Evolutionary conservation across 2,797 vertebrate genomes (phyloP).

Genomic region (Saxicola maurus): DNA sequence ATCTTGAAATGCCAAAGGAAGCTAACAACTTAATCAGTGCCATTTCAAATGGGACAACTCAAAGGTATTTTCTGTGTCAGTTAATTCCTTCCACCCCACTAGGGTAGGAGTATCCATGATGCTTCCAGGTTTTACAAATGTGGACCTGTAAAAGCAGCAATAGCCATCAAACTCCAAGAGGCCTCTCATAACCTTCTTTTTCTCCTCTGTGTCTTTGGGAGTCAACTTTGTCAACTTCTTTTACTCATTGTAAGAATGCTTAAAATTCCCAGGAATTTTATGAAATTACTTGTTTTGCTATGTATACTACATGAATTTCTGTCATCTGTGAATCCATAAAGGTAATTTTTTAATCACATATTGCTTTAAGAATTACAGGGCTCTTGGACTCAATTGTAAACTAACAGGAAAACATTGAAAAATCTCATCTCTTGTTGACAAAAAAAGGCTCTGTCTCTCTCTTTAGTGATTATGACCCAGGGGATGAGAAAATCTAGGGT

Average conservation of each 20-base stretch:
- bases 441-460: background rate
- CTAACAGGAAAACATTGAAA: background rate
- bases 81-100: background rate
- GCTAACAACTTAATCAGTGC: background rate
- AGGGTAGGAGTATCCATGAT: background rate
- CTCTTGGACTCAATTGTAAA: background rate
- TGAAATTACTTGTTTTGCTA: background rate
- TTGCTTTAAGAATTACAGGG: background rate
- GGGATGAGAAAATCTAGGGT: background rate
- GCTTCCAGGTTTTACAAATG: background rate
- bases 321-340: background rate
- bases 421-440: background rate
- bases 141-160: background rate
- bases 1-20: background rate
- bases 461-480: background rate
- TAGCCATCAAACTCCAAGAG: background rate
- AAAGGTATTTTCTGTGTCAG: background rate
- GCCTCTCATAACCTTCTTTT: background rate
- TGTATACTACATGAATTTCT: background rate
- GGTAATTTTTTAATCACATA: background rate
- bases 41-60: background rate
- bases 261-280: background rate
- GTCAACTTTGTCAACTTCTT: background rate
- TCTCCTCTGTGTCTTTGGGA: background rate
- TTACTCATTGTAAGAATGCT: background rate